Conservation (phyloP, 1,140 invertebrate genomes). For the Dufourea novaeangliae region DNA sequence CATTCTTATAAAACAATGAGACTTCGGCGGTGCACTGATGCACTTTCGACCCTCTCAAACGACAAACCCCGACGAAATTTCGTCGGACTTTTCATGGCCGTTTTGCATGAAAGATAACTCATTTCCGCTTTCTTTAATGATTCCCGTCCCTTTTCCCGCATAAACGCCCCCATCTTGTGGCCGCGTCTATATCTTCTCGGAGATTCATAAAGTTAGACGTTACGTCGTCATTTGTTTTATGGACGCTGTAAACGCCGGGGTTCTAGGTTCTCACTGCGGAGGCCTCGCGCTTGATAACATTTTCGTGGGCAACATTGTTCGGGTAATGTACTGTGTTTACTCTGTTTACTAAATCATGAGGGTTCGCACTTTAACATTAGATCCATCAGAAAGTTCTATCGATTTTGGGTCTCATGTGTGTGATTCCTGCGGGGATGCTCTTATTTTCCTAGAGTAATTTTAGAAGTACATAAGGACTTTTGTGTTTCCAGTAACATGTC, state of each 20-base stretch:
- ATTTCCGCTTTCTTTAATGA: constrained; percentile 12
- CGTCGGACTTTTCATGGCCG: neutral
- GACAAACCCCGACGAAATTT: neutral
- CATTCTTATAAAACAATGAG: neutral
- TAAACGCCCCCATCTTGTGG: neutral
- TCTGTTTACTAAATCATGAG: too few species aligned
- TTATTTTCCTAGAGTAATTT: too few species aligned
- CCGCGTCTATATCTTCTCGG: constrained; percentile 11
- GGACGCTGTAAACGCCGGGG: neutral
- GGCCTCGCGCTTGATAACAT: neutral
- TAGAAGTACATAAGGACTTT: too few species aligned
- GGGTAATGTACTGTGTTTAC: neutral
- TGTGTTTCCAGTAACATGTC: too few species aligned
- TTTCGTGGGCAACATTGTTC: neutral
- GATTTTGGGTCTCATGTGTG: too few species aligned
- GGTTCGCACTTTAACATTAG: too few species aligned
- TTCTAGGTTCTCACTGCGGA: neutral
- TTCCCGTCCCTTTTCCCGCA: neutral
- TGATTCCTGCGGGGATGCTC: too few species aligned
- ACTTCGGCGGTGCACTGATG: neutral
- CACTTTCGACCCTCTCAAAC: neutral
- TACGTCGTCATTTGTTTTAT: constrained; percentile 4
- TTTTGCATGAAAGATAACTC: neutral
- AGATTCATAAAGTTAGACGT: constrained; percentile 24
- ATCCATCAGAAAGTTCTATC: too few species aligned